Conservation (phyloP, 2,797 vertebrate genomes). For the Enteromius viviparus region DNA sequence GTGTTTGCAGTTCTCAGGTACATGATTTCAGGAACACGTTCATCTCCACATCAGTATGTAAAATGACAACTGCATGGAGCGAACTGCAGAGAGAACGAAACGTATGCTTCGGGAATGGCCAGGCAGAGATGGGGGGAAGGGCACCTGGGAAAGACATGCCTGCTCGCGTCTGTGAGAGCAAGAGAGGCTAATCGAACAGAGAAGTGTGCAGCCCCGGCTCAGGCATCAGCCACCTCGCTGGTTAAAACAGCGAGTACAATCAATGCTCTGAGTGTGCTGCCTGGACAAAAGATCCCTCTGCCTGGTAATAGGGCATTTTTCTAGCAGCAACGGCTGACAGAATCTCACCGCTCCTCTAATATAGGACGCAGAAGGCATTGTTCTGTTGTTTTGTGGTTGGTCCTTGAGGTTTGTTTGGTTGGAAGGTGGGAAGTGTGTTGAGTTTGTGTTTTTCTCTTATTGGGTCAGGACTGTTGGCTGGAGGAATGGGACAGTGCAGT, state of each 20-base stretch:
- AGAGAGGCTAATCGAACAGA: constrained; percentile 24
- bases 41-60: constrained; percentile 23
- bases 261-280: not conserved
- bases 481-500: constrained; percentile 29
- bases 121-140: constrained; percentile 46
- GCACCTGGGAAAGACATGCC: constrained; percentile 41
- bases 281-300: constrained; percentile 38
- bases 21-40: constrained; percentile 11
- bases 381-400: constrained; percentile 39
- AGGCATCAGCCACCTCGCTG: constrained; percentile 19
- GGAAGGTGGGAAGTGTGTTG: constrained; percentile 6
- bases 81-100: constrained; percentile 8
- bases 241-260: constrained; percentile 26
- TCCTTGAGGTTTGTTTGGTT: constrained; percentile 15
- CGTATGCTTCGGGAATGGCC: constrained; percentile 28
- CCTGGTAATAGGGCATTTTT: constrained; percentile 9
- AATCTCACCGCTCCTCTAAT: constrained; percentile 21
- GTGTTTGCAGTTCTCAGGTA: constrained; percentile 4
- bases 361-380: constrained; percentile 11
- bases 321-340: constrained; percentile 9
- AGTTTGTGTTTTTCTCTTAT: constrained; percentile 41
- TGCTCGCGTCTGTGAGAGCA: constrained; percentile 24
- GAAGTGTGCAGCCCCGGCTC: constrained; percentile 7
- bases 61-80: constrained; percentile 39
- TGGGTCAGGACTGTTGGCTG: constrained; percentile 44